Evolutionary conservation across 1,140 invertebrate genomes (phyloP).

Genomic region (Drosophila pachea): DNA sequence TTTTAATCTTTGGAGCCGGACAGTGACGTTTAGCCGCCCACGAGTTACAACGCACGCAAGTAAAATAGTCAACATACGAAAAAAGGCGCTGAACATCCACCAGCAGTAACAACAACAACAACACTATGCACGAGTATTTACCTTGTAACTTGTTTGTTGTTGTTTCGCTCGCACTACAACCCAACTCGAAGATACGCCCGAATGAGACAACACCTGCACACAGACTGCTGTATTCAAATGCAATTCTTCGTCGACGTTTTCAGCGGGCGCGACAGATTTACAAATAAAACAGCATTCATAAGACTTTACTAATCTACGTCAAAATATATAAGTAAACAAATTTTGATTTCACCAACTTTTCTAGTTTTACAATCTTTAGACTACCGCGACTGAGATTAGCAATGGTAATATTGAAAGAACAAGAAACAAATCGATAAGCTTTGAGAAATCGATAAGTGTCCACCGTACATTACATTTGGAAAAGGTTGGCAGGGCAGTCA

Average conservation of each 20-base stretch:
- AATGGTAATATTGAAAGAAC: slow-evolving; percentile 39
- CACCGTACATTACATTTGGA: not conserved
- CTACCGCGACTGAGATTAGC: slow-evolving; percentile 31
- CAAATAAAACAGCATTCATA: slow-evolving; percentile 14
- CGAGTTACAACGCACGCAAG: slow-evolving; percentile 69
- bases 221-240: slow-evolving; percentile 59
- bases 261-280: slow-evolving; percentile 34
- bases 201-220: slow-evolving; percentile 64
- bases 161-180: slow-evolving; percentile 68
- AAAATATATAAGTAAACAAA: not conserved
- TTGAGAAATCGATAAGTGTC: slow-evolving; percentile 4
- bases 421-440: slow-evolving; percentile 28
- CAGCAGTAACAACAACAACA: slow-evolving; percentile 58
- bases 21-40: slow-evolving; percentile 54
- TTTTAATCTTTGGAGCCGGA: slow-evolving; percentile 21
- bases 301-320: slow-evolving; percentile 7
- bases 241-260: slow-evolving; percentile 49
- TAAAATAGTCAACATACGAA: slow-evolving; percentile 68
- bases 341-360: slow-evolving; percentile 13
- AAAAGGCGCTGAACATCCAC: slow-evolving; percentile 76
- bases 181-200: slow-evolving; percentile 42
- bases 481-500: slow-evolving; percentile 7
- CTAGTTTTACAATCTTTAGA: slow-evolving; percentile 33
- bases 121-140: slow-evolving; percentile 65
- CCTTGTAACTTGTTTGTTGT: slow-evolving; percentile 76